A percentile compares a stretch with the other conserved stretches of the same genome.
Conservation (phyloP, 2,113 vertebrate genomes). For the Prunella fulvescens region DNA sequence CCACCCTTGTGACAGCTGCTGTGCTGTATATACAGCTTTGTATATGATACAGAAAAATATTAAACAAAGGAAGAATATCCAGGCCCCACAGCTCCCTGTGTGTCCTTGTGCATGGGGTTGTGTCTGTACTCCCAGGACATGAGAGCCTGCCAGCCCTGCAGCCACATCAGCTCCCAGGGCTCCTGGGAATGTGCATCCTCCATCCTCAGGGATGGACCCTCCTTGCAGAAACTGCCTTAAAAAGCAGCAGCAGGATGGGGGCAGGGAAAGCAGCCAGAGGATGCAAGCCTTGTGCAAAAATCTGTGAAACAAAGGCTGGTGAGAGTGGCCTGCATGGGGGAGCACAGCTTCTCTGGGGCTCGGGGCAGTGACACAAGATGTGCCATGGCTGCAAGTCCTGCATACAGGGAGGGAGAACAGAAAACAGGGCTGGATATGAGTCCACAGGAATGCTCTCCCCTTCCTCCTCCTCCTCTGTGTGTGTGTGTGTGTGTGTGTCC, state of each 20-base stretch:
- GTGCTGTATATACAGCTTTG: background rate
- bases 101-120: rapidly evolving
- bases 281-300: background rate
- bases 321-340: rapidly evolving
- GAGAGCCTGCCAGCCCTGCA: background rate
- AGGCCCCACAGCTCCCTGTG: rapidly evolving
- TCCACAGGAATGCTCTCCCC: background rate
- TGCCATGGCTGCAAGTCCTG: background rate
- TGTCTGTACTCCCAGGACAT: background rate
- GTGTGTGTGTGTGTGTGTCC: too few relatives aligned
- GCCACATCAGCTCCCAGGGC: background rate
- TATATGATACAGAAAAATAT: background rate
- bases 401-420: background rate
- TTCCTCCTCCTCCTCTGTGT: background rate
- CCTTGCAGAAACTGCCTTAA: background rate
- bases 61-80: background rate
- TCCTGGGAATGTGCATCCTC: background rate
- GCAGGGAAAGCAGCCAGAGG: background rate
- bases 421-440: background rate
- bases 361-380: background rate
- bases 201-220: background rate
- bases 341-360: rapidly evolving
- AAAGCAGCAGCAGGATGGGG: background rate
- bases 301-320: background rate
- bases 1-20: background rate